A percentile compares a stretch with the other conserved stretches of the same genome.
phyloP scores from a whole-genome alignment of 2,797 vertebrate species.

The Euthynnus affinis region DNA sequence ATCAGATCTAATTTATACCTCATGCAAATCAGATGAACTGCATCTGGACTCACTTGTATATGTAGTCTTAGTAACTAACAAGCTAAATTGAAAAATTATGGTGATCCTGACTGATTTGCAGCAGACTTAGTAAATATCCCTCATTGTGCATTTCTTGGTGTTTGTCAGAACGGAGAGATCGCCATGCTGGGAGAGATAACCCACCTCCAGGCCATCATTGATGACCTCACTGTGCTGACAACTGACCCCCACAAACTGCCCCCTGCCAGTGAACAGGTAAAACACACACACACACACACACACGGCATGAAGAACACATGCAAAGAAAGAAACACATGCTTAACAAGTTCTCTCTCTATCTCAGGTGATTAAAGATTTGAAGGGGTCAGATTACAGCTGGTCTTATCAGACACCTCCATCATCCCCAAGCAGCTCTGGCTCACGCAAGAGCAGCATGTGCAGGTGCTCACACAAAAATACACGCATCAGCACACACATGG shows the following conservation, averaged over 20 bases:
- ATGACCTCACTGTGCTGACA: slow-evolving; percentile 94
- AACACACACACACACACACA: not conserved
- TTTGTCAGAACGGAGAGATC: slow-evolving; percentile 92
- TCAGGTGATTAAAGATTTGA: slow-evolving; percentile 97
- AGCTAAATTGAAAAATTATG: too few species aligned
- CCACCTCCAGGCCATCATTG: slow-evolving; percentile 97
- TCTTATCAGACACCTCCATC: slow-evolving; percentile 97
- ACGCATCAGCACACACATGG: slow-evolving; percentile 16
- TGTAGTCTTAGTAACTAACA: too few species aligned
- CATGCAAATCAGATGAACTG: too few species aligned
- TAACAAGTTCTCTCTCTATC: not conserved
- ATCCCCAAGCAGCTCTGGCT: slow-evolving; percentile 95
- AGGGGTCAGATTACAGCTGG: slow-evolving; percentile 98
- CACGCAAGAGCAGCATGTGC: slow-evolving; percentile 99
- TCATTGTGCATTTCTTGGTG: not conserved
- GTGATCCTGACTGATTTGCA: too few species aligned
- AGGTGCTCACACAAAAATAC: slow-evolving; percentile 83
- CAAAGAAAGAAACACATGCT: not conserved
- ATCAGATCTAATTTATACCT: too few species aligned
- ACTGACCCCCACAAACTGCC: slow-evolving; percentile 97
- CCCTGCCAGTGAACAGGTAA: slow-evolving; percentile 96
- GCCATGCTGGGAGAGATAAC: slow-evolving; percentile 99
- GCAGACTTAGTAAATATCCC: not conserved
- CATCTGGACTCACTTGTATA: too few species aligned
- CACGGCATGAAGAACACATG: not conserved